Conservation (phyloP, 1,140 invertebrate species). For the Drosophila mauritiana region DNA sequence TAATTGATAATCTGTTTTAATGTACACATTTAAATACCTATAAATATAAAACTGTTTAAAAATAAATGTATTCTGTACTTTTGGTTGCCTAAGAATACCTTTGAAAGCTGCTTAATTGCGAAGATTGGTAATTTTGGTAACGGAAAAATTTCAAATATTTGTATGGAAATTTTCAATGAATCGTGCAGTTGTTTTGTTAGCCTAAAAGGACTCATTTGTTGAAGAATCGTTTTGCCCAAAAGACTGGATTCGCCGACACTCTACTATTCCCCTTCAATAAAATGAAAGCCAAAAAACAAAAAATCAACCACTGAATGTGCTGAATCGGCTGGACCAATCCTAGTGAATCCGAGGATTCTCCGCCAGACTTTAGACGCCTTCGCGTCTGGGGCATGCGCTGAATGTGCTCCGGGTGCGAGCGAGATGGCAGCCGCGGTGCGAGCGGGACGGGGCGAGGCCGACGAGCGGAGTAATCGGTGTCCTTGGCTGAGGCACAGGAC, state of each 20-base stretch:
- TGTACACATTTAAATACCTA: too few relatives aligned
- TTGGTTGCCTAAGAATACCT: too few relatives aligned
- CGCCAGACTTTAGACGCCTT: slow-evolving; percentile 34
- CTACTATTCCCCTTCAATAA: not conserved
- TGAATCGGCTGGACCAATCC: slow-evolving; percentile 55
- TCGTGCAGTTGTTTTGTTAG: not conserved
- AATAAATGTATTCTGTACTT: too few relatives aligned
- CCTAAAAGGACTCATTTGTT: not conserved
- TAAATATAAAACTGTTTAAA: too few relatives aligned
- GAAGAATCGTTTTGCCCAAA: not conserved
- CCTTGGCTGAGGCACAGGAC: slow-evolving; percentile 19
- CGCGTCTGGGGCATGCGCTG: slow-evolving; percentile 64
- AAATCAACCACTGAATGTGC: slow-evolving; percentile 10
- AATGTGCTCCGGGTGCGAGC: slow-evolving; percentile 20
- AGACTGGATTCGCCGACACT: not conserved
- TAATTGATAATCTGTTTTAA: too few relatives aligned
- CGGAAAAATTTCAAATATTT: too few relatives aligned
- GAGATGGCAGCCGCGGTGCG: not conserved
- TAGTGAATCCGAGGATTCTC: not conserved
- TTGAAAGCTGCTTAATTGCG: too few relatives aligned
- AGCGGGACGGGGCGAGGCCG: not conserved
- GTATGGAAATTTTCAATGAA: not conserved
- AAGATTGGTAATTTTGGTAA: too few relatives aligned
- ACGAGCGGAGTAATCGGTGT: not conserved
- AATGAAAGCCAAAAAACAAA: not conserved